These are phyloP conservation scores for Psittacula cyanocephala DNA, from an alignment of 2,113 vertebrate species.

Conservation along the genomic window DNA sequence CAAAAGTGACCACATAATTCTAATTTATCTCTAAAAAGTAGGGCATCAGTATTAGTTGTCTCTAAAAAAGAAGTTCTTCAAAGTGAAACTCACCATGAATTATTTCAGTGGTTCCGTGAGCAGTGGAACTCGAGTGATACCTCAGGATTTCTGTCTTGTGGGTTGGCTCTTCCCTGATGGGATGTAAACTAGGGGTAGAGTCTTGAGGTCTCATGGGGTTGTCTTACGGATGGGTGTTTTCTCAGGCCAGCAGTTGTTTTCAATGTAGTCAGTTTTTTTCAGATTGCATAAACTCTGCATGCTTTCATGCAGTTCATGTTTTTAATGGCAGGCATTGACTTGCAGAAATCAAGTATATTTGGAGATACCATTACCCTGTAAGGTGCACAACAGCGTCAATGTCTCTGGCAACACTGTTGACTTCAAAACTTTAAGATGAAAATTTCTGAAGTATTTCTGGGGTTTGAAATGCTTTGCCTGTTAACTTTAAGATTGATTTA, in stretches of 20 bases:
- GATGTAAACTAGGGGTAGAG: not conserved
- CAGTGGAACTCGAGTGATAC: not conserved
- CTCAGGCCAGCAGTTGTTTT: not conserved
- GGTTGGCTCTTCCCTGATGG: not conserved
- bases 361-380: not conserved
- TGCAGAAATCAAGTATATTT: not conserved
- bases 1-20: not conserved
- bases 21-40: not conserved
- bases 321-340: not conserved
- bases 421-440: not conserved
- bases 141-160: not conserved
- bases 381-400: not conserved
- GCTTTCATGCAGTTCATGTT: not conserved
- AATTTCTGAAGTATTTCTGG: not conserved
- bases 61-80: not conserved
- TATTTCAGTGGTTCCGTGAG: not conserved
- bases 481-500: not conserved
- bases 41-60: not conserved
- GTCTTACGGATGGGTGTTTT: not conserved
- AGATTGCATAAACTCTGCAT: not conserved
- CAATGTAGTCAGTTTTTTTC: not conserved
- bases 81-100: not conserved
- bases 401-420: not conserved
- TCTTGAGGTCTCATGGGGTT: not conserved
- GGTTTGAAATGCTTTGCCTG: not conserved